Base-by-base conservation (phyloP, 2,888 invertebrate species). In the Tuta absoluta region DNA sequence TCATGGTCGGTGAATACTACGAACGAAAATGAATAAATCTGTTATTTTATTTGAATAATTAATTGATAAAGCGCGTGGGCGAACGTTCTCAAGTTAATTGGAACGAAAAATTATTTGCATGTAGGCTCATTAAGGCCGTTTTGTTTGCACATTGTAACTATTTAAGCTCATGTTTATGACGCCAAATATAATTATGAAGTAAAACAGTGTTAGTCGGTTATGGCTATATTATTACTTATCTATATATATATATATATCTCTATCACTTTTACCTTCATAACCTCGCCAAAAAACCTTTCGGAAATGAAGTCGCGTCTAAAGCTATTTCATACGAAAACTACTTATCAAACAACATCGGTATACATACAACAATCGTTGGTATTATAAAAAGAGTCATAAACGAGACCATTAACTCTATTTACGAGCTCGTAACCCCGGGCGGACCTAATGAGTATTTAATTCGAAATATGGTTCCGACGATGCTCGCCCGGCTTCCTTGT, bases 401-500 rank as follows among this genome's bases (percentile, higher is more conserved):
- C 41, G 41, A 12, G 41, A 14, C 14, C 41, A 14, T 14, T 37
- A 41, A 41, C 41, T 68, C 62, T 51, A 51, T 51, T 51, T 51
- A 51, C 21, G 51, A 21, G 51, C 51, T 23, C 21, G 11, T 23
- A 21, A 51, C 51, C 5, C 8, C 1, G 19, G 21, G 38, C 62
- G 63, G 66, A 68, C 58, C 67, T 75, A 75, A 76, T 73, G 75
- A 72, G 66, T 67, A 69, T 70, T 70, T 73, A 71, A 75, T 72
- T 71, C 67, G 69, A 73, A 75, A 74, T 72, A 71, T 71, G 71
- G 69, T 75, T 75, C 75, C 73, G 72, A 59, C 70, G 67, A 71
- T 73, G 63, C 58, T 62, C 56, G 72, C 65, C 68, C 67, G 69
- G 56, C 14, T n/a, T 28, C 28, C 28, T 24, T 56, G 28, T n/a